A percentile compares a stretch with the other conserved stretches of the same genome.
These are phyloP conservation scores for Pomacea canaliculata DNA, from an alignment of 2,888 invertebrate genomes.

Conservation along the genomic window DNA sequence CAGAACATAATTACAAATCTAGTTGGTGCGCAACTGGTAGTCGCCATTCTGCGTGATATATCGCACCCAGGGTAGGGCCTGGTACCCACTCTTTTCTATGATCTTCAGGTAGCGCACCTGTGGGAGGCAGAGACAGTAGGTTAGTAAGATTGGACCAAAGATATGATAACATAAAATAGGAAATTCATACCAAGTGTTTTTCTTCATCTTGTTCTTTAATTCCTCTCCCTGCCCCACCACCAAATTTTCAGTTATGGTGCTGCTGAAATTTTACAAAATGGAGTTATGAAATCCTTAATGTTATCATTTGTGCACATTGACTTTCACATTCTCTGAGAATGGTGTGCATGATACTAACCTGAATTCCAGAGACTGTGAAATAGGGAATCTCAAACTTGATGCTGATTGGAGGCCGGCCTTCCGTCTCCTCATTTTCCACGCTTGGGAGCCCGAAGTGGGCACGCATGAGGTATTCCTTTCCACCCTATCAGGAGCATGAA, in stretches of 20 bases:
- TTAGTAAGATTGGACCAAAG: background rate
- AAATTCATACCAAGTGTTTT: too few relatives aligned
- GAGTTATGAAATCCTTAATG: too few relatives aligned
- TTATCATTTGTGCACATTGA: too few relatives aligned
- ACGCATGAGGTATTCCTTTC: constrained; percentile 97
- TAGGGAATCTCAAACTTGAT: constrained; percentile 99
- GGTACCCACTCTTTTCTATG: constrained; percentile 98
- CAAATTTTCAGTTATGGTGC: too few relatives aligned
- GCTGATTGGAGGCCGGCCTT: constrained; percentile 97
- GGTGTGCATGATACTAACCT: constrained; percentile 74
- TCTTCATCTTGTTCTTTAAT: too few relatives aligned
- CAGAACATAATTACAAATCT: background rate
- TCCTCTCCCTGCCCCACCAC: too few relatives aligned
- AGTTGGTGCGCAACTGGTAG: constrained; percentile 87
- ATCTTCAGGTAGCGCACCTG: constrained; percentile 93
- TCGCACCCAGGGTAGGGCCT: constrained; percentile 98
- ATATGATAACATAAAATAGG: too few relatives aligned
- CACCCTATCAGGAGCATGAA: constrained; percentile 75
- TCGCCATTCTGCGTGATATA: constrained; percentile 99
- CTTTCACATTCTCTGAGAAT: too few relatives aligned
- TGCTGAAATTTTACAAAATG: too few relatives aligned
- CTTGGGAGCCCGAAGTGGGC: constrained; percentile 98
- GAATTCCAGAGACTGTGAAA: constrained; percentile 98
- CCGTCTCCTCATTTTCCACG: constrained; percentile 91
- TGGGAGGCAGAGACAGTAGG: constrained; percentile 31